Percentiles rank a stretch among this genome's conserved stretches.
phyloP scores from a whole-genome alignment of 1,140 invertebrate genomes.

The Trinorchestia longiramus region DNA sequence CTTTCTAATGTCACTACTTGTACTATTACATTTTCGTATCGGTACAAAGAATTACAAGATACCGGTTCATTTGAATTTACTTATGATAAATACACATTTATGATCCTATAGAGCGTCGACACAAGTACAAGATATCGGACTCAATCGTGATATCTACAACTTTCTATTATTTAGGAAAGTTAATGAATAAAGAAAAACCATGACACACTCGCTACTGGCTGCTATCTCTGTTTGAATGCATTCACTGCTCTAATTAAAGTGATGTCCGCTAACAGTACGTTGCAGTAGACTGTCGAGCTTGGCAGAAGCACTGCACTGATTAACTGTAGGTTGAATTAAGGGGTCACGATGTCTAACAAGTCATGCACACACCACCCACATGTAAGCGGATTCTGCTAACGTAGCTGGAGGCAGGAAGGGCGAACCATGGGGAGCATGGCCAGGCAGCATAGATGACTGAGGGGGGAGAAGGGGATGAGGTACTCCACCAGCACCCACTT shows the following conservation, averaged over 20 bases:
- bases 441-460: conserved; percentile 21
- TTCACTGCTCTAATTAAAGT: neutral
- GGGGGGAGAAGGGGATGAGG: conserved; percentile 30
- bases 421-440: conserved; percentile 38
- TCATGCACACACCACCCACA: neutral
- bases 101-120: too few relatives aligned
- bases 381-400: conserved; percentile 61
- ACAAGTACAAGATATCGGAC: too few relatives aligned
- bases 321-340: neutral
- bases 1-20: too few relatives aligned
- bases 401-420: conserved; percentile 64
- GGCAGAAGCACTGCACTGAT: neutral
- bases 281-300: neutral
- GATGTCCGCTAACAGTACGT: neutral
- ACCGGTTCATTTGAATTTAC: too few relatives aligned
- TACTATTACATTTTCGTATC: too few relatives aligned
- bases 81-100: too few relatives aligned
- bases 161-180: too few relatives aligned
- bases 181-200: neutral
- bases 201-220: neutral
- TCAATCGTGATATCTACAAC: too few relatives aligned
- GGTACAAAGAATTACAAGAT: too few relatives aligned
- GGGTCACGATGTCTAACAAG: neutral
- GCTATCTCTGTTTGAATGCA: neutral
- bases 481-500: conserved; percentile 1